Percentiles rank a stretch among this genome's conserved stretches.
phyloP scores from a whole-genome alignment of 2,888 invertebrate species.

The Rhamnusium bicolor region DNA sequence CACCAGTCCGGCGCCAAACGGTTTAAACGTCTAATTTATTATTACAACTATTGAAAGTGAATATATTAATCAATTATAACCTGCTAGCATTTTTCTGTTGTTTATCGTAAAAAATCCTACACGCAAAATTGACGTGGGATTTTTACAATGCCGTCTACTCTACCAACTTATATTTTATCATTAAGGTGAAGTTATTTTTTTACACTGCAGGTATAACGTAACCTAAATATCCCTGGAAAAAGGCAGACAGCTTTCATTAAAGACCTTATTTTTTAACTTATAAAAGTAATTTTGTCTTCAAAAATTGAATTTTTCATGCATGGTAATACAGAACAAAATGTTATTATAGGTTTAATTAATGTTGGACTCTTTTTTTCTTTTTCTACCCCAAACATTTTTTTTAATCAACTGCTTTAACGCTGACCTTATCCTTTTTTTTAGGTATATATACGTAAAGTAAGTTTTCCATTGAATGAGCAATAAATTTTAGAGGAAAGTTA shows the following conservation, averaged over 20 bases:
- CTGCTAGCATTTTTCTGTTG: constrained; percentile 35
- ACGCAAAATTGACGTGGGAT: constrained; percentile 32
- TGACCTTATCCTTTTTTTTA: too few species aligned
- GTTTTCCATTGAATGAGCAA: too few species aligned
- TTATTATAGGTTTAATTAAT: too few species aligned
- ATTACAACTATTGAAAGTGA: constrained; percentile 44
- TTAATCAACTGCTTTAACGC: too few species aligned
- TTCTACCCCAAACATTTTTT: too few species aligned
- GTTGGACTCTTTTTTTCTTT: too few species aligned
- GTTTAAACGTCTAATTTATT: constrained; percentile 47
- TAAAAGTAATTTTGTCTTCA: too few species aligned
- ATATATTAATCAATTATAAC: constrained; percentile 49
- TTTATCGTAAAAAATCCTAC: constrained; percentile 45
- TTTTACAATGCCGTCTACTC: constrained; percentile 27
- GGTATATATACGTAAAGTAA: too few species aligned
- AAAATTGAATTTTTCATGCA: too few species aligned
- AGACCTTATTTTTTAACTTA: background rate
- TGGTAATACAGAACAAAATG: too few species aligned
- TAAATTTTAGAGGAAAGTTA: too few species aligned
- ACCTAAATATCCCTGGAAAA: background rate
- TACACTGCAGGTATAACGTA: background rate
- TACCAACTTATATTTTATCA: background rate
- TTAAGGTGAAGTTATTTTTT: background rate
- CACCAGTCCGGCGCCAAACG: constrained; percentile 48
- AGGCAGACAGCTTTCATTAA: background rate